These are phyloP conservation scores for Protodeltote pygarga DNA, from an alignment of 2,888 invertebrate genomes.

Conservation along the genomic window DNA sequence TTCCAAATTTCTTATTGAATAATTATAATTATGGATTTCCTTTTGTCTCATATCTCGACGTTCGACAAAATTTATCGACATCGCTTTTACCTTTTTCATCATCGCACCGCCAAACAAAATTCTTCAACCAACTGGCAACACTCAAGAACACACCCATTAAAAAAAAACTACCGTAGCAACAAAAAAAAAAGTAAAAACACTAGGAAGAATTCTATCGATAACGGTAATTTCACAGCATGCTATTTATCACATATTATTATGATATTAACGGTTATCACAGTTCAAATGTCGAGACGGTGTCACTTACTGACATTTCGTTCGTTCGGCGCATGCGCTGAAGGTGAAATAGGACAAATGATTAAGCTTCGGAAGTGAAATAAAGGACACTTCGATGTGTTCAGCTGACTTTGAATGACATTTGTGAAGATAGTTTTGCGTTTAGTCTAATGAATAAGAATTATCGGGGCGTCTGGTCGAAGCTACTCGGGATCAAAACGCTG, in stretches of 20 bases:
- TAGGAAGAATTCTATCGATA: constrained; percentile 42
- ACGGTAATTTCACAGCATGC: constrained; percentile 33
- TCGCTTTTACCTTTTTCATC: constrained; percentile 32
- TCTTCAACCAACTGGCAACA: constrained; percentile 31
- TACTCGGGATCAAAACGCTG: no score
- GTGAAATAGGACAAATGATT: constrained; percentile 69
- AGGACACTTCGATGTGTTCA: constrained; percentile 51
- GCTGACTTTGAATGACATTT: constrained; percentile 42
- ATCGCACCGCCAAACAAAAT: constrained; percentile 12
- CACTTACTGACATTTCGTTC: constrained; percentile 47
- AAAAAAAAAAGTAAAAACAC: constrained; percentile 25
- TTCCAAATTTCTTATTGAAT: no score
- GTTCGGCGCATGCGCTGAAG: constrained; percentile 59
- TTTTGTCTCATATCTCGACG: no score
- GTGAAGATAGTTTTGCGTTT: background rate
- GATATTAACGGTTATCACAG: constrained; percentile 54
- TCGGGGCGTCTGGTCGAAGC: no score
- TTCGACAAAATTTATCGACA: no score
- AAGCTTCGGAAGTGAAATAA: constrained; percentile 62
- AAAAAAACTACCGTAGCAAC: no score
- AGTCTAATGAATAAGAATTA: background rate
- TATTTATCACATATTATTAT: constrained; percentile 42
- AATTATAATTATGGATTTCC: no score
- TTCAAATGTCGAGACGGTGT: constrained; percentile 58
- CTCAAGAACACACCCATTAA: constrained; percentile 28